Percentiles rank a stretch among this genome's conserved stretches.
Evolutionary conservation across 35 echinoderm and acorn worm genomes (phyloP).

Genomic region (Apostichopus japonicus): DNA sequence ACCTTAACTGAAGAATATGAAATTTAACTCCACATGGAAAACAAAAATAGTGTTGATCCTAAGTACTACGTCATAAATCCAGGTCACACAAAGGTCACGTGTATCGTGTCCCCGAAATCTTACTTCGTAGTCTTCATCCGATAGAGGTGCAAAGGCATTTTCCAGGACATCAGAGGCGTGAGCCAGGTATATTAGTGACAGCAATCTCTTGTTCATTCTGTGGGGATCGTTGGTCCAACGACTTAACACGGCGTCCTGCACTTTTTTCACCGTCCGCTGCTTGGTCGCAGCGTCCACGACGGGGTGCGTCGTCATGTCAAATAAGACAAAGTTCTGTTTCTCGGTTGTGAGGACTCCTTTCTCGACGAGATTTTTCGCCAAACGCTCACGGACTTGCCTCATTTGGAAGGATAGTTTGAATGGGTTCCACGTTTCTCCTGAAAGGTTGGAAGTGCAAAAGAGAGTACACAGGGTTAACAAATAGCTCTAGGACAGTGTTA

Average conservation of each 20-base stretch:
- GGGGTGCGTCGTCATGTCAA: conserved; percentile 98
- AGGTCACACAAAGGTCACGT: too few relatives aligned
- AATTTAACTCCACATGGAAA: too few relatives aligned
- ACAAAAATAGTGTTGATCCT: too few relatives aligned
- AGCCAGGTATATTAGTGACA: conserved; percentile 92
- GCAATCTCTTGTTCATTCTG: conserved; percentile 83
- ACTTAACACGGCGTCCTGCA: conserved; percentile 91
- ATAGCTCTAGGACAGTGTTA: too few relatives aligned
- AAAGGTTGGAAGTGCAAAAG: not conserved
- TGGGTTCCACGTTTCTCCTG: conserved; percentile 99
- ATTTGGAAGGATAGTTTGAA: conserved; percentile 96
- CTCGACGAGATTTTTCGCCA: conserved; percentile 98
- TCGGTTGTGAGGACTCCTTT: conserved; percentile 98
- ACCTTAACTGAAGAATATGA: too few relatives aligned
- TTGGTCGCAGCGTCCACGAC: conserved; percentile 82
- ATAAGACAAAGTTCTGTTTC: conserved; percentile 98
- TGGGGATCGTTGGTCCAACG: conserved; percentile 95
- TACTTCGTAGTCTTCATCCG: conserved; percentile 99
- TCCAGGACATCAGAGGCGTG: conserved; percentile 99
- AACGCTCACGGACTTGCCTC: conserved; percentile 89
- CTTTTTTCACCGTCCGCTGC: conserved; percentile 87
- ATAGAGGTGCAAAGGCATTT: conserved; percentile 98
- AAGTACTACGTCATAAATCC: too few relatives aligned
- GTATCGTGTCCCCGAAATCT: not conserved
- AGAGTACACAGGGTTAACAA: not conserved